Conservation (phyloP, 1,140 invertebrate genomes). For the Anagrus nilaparvatae region DNA sequence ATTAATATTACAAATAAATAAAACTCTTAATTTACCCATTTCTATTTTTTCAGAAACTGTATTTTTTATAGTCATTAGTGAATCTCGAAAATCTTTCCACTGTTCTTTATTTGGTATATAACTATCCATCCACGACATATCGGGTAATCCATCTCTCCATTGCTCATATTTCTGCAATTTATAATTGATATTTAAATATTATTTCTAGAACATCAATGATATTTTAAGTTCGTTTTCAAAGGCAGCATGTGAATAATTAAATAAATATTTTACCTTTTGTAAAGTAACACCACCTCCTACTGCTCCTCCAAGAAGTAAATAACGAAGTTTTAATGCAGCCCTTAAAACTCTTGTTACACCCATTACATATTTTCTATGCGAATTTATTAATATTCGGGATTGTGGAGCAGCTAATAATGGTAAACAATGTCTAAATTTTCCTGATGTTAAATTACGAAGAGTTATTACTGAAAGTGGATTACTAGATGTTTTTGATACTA, state of each 20-base stretch:
- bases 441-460: slow-evolving; percentile 32
- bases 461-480: slow-evolving; percentile 27
- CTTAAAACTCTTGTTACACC: slow-evolving; percentile 52
- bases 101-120: slow-evolving; percentile 71
- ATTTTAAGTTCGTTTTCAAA: too few relatives aligned
- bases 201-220: too few relatives aligned
- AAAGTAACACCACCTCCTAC: slow-evolving; percentile 79
- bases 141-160: slow-evolving; percentile 87
- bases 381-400: slow-evolving; percentile 30
- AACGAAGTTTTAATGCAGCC: slow-evolving; percentile 76
- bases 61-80: slow-evolving; percentile 58
- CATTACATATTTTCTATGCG: slow-evolving; percentile 44
- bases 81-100: slow-evolving; percentile 63
- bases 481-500: slow-evolving; percentile 30
- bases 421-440: slow-evolving; percentile 35
- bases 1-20: too few relatives aligned
- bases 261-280: slow-evolving; percentile 82
- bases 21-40: too few relatives aligned
- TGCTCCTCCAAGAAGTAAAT: slow-evolving; percentile 80
- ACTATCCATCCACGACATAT: slow-evolving; percentile 80
- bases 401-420: slow-evolving; percentile 37
- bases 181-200: slow-evolving; percentile 13
- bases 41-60: slow-evolving; percentile 64
- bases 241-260: too few relatives aligned
- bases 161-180: slow-evolving; percentile 79